phyloP scores from a whole-genome alignment of 1,140 invertebrate species.

The Calliphora vicina region DNA sequence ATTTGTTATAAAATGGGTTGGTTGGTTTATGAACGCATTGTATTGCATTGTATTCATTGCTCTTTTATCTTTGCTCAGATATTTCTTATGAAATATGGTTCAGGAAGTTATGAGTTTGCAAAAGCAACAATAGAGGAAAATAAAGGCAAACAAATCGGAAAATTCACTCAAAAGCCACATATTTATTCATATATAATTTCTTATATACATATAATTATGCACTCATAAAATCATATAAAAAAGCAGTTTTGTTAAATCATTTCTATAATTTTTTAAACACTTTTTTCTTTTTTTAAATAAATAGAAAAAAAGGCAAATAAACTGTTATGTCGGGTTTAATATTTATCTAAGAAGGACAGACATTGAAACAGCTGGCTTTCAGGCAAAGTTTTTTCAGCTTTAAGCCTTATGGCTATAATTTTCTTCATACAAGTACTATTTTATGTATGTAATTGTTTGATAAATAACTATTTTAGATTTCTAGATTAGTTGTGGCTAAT shows the following conservation, averaged over 20 bases:
- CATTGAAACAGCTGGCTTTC: neutral
- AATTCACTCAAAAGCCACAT: neutral
- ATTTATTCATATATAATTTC: too few species aligned
- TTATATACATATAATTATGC: neutral
- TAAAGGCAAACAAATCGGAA: neutral
- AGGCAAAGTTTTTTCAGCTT: neutral
- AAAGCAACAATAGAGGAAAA: neutral
- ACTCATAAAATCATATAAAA: neutral
- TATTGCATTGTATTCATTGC: neutral
- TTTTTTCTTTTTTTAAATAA: neutral
- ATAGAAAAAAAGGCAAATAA: neutral
- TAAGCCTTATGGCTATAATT: neutral
- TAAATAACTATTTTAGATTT: neutral
- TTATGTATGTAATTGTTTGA: neutral
- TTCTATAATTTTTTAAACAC: neutral
- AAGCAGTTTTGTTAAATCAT: neutral
- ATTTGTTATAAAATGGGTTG: neutral
- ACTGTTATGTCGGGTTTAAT: neutral
- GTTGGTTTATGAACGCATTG: neutral
- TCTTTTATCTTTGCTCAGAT: neutral
- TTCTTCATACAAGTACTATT: too few species aligned
- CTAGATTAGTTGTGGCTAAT: neutral
- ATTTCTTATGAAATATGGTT: slow-evolving; percentile 1
- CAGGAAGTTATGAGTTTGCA: neutral
- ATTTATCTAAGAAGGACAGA: neutral